A percentile compares a stretch with the other conserved stretches of the same genome.
Conservation (phyloP, 2,113 vertebrate genomes). For the Notarius lentiginosus region DNA sequence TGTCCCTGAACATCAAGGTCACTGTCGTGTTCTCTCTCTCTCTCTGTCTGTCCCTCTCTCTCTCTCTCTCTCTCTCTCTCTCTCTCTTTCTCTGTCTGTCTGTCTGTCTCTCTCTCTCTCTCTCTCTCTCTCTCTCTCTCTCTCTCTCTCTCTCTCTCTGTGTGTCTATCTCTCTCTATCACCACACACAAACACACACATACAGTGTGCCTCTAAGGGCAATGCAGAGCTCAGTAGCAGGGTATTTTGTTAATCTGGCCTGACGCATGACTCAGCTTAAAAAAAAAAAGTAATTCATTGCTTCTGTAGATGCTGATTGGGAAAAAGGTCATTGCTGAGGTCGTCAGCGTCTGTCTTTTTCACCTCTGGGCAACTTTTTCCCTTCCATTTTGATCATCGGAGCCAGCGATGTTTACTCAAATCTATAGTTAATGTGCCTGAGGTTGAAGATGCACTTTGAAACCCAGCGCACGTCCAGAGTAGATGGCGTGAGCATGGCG, state of each 20-base stretch:
- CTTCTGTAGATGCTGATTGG: slow-evolving; percentile 71
- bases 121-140: no score
- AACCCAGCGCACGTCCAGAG: slow-evolving; percentile 41
- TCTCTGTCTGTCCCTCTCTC: no score
- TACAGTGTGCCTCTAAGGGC: slow-evolving; percentile 41
- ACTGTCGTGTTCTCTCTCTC: slow-evolving; percentile 19
- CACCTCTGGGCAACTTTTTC: slow-evolving; percentile 60
- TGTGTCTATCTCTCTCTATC: not conserved
- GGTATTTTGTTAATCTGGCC: slow-evolving; percentile 76
- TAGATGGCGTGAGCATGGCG: slow-evolving; percentile 32
- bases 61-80: not conserved
- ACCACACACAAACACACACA: not conserved
- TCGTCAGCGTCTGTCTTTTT: slow-evolving; percentile 58
- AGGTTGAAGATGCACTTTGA: slow-evolving; percentile 29
- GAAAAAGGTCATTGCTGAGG: slow-evolving; percentile 70
- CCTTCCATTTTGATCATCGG: slow-evolving; percentile 44
- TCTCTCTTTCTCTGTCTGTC: no score
- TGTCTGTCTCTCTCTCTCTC: no score
- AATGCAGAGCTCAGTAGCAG: slow-evolving; percentile 64
- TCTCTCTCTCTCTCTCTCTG: not conserved
- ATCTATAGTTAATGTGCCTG: slow-evolving; percentile 49
- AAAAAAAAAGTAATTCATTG: slow-evolving; percentile 62
- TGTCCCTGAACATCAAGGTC: slow-evolving; percentile 71
- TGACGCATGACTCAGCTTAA: slow-evolving; percentile 79
- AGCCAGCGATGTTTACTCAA: slow-evolving; percentile 51